phyloP scores from a whole-genome alignment of 2,797 vertebrate species.

The Zenarchopterus dispar region DNA sequence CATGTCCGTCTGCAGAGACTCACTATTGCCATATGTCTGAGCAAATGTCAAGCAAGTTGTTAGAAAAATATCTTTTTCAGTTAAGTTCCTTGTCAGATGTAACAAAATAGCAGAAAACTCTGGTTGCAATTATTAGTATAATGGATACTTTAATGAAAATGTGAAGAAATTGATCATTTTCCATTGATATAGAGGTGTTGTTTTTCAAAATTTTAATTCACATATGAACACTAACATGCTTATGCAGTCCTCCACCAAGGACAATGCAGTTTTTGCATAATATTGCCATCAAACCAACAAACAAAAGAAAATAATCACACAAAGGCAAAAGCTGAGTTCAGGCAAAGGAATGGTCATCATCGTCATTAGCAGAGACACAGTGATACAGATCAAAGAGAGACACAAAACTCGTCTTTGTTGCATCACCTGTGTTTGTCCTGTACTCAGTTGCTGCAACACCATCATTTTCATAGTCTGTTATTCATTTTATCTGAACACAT shows the following conservation, averaged over 20 bases:
- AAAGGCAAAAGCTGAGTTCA: not conserved
- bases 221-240: no score
- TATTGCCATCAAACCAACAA: not conserved
- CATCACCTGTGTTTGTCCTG: constrained; percentile 60
- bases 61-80: constrained; percentile 5
- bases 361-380: constrained; percentile 7
- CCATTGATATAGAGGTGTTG: no score
- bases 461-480: constrained; percentile 66
- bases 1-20: constrained; percentile 42
- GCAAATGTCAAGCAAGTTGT: constrained; percentile 17
- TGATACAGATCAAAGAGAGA: constrained; percentile 11
- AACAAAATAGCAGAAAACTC: not conserved
- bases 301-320: not conserved
- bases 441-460: constrained; percentile 47
- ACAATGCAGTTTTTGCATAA: not conserved
- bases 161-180: no score
- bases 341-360: not conserved
- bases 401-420: constrained; percentile 24
- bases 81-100: not conserved
- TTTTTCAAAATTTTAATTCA: no score
- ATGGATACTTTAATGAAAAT: not conserved
- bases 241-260: not conserved
- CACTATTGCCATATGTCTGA: constrained; percentile 18
- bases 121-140: not conserved
- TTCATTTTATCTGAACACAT: constrained; percentile 49